A percentile compares a stretch with the other conserved stretches of the same genome.
Evolutionary conservation across 1,140 invertebrate species (phyloP).

Genomic region (Dendroctonus valens): DNA sequence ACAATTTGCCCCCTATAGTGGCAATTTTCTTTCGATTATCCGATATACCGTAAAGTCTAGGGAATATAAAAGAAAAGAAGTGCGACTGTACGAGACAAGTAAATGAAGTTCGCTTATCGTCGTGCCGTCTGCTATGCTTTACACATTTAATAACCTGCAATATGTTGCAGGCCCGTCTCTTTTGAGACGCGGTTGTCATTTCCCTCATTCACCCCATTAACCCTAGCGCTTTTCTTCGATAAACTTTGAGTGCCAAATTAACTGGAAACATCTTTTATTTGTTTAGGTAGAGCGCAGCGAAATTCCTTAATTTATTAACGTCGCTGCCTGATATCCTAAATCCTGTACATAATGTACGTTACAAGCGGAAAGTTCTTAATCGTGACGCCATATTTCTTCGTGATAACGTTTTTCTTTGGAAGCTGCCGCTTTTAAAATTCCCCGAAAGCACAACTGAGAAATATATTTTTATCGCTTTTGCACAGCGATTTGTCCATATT

Average conservation of each 20-base stretch:
- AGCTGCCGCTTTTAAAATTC: no score
- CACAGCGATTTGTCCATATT: no score
- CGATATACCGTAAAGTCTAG: conserved; percentile 4
- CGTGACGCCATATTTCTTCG: background rate
- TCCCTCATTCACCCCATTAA: conserved; percentile 33
- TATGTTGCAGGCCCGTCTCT: conserved; percentile 33
- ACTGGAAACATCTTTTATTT: conserved; percentile 34
- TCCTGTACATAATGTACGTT: background rate
- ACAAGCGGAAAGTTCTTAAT: background rate
- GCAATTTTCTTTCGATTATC: conserved; percentile 1
- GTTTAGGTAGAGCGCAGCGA: conserved; percentile 16
- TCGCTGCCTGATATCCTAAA: conserved; percentile 3
- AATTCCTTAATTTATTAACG: conserved; percentile 28
- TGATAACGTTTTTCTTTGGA: background rate
- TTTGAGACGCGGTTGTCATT: conserved; percentile 33
- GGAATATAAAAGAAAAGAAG: conserved; percentile 26
- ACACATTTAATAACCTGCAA: conserved; percentile 36
- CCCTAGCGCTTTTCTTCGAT: conserved; percentile 24
- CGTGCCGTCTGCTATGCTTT: conserved; percentile 26
- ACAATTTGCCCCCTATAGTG: background rate
- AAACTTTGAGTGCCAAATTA: conserved; percentile 33
- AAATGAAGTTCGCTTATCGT: conserved; percentile 29
- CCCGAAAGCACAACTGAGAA: no score
- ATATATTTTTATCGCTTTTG: no score
- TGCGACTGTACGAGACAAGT: conserved; percentile 28